Conservation (phyloP, 2,888 invertebrate genomes). For the Patella pellucida region DNA sequence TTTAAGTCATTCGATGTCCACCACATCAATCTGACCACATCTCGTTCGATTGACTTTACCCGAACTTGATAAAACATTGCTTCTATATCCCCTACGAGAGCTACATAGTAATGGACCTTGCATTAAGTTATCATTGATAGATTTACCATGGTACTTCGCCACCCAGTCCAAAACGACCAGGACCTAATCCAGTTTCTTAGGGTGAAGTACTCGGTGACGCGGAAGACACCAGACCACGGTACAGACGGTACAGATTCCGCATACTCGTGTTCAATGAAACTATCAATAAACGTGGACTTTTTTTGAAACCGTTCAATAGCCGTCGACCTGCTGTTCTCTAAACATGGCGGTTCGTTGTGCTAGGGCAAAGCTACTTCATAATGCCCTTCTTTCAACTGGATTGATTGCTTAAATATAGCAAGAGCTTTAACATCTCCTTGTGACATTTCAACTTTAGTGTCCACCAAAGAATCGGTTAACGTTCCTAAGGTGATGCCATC, state of each 20-base stretch:
- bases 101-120: background rate
- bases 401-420: background rate
- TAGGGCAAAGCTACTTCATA: background rate
- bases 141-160: background rate
- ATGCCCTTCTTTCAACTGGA: background rate
- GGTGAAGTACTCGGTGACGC: background rate
- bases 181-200: background rate
- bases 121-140: background rate
- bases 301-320: background rate
- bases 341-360: background rate
- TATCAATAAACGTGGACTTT: background rate
- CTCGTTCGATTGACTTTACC: conserved; percentile 24
- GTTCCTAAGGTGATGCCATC: background rate
- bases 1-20: conserved; percentile 8
- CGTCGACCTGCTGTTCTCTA: background rate
- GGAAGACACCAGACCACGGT: background rate
- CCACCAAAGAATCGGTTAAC: background rate
- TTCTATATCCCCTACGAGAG: conserved; percentile 33
- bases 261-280: background rate
- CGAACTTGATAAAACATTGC: conserved; percentile 36
- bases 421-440: background rate
- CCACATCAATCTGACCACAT: conserved; percentile 21
- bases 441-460: no score
- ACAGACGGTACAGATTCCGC: background rate
- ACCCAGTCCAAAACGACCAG: background rate